phyloP scores from a whole-genome alignment of 2,113 vertebrate species.

The Tinamus guttatus region DNA sequence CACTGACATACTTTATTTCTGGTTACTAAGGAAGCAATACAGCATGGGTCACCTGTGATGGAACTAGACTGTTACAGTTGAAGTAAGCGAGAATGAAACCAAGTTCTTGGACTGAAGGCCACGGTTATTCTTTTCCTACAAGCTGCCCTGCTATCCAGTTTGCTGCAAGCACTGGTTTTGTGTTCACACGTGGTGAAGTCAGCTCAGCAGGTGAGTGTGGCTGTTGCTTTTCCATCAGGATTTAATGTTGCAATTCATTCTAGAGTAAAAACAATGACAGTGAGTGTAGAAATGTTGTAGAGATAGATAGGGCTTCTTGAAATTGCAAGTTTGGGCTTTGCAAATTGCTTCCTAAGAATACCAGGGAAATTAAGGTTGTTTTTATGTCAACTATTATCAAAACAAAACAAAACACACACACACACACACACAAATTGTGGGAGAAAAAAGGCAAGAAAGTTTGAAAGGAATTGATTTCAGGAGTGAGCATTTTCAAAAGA shows the following conservation, averaged over 20 bases:
- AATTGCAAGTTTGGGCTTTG: neutral
- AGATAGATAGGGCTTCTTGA: neutral
- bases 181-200: neutral
- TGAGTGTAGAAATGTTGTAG: neutral
- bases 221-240: neutral
- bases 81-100: neutral
- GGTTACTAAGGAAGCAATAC: neutral
- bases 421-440: neutral
- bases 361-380: neutral
- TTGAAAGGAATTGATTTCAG: neutral
- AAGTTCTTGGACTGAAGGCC: neutral
- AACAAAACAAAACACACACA: neutral
- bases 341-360: neutral
- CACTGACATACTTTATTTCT: conserved; percentile 35
- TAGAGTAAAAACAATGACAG: neutral
- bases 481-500: neutral
- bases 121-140: neutral
- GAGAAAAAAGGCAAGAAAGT: neutral
- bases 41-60: neutral
- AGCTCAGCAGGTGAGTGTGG: neutral
- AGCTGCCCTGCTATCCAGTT: neutral
- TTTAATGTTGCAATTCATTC: conserved; percentile 19
- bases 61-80: neutral
- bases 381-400: neutral
- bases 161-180: neutral